A percentile compares a stretch with the other conserved stretches of the same genome.
These are phyloP conservation scores for Contarinia nasturtii DNA, from an alignment of 1,140 invertebrate species.

Conservation along the genomic window DNA sequence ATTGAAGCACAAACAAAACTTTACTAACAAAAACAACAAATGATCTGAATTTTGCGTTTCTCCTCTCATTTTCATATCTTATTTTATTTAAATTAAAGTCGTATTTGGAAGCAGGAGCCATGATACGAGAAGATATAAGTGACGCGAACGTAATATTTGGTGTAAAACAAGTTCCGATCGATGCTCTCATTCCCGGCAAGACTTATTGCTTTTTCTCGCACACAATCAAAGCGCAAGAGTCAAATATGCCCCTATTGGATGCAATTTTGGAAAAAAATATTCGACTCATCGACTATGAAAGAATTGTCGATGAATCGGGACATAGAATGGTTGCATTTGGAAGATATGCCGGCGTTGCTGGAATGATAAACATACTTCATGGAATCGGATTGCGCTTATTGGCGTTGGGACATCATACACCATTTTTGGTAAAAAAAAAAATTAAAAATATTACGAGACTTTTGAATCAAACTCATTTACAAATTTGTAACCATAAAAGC, in stretches of 20 bases:
- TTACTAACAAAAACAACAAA: background rate
- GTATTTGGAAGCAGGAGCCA: slow-evolving; percentile 74
- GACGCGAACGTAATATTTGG: slow-evolving; percentile 92
- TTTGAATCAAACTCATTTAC: background rate
- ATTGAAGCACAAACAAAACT: background rate
- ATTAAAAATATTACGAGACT: background rate
- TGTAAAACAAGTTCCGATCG: slow-evolving; percentile 93
- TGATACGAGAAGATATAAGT: slow-evolving; percentile 89
- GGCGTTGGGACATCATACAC: slow-evolving; percentile 94
- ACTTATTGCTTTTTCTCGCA: slow-evolving; percentile 99
- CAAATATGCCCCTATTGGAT: slow-evolving; percentile 94
- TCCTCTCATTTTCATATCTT: background rate
- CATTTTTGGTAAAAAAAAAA: slow-evolving; percentile 69
- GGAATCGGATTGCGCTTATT: slow-evolving; percentile 84
- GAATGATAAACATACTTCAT: slow-evolving; percentile 97
- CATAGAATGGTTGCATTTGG: slow-evolving; percentile 94
- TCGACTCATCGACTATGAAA: slow-evolving; percentile 92
- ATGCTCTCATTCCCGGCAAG: slow-evolving; percentile 81
- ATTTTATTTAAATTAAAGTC: slow-evolving; percentile 39
- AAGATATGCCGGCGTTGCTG: slow-evolving; percentile 95
- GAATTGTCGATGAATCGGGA: slow-evolving; percentile 74
- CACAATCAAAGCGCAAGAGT: slow-evolving; percentile 97
- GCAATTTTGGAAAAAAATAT: slow-evolving; percentile 94
- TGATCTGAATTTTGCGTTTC: background rate
- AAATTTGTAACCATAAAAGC: slow-evolving; percentile 30